Evolutionary conservation across 2,797 vertebrate species (phyloP).

Genomic region (Molossus molossus): DNA sequence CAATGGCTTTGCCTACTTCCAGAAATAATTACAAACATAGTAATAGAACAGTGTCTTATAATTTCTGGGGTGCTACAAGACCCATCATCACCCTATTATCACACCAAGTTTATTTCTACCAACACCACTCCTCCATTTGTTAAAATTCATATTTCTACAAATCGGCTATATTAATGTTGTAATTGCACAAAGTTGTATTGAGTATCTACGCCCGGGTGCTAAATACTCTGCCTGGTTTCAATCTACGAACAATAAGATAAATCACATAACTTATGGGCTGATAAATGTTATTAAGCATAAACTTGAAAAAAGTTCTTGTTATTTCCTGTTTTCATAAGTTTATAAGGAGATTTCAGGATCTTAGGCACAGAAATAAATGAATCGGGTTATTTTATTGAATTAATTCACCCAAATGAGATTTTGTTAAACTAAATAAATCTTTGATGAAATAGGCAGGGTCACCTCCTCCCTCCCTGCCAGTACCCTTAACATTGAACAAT

Average conservation of each 20-base stretch:
- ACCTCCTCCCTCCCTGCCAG: neutral
- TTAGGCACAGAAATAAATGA: neutral
- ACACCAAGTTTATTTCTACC: neutral
- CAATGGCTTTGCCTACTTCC: neutral
- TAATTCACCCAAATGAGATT: neutral
- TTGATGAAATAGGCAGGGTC: neutral
- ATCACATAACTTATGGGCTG: neutral
- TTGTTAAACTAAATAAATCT: neutral
- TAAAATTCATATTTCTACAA: neutral
- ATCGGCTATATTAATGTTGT: neutral
- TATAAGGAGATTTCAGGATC: neutral
- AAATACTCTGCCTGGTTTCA: neutral
- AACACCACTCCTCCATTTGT: neutral
- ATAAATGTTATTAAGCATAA: neutral
- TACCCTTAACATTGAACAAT: neutral
- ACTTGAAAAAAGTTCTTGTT: neutral
- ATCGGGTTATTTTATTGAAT: neutral
- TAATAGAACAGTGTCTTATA: neutral
- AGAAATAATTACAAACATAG: neutral
- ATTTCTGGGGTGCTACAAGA: neutral
- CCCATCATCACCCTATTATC: rapidly evolving
- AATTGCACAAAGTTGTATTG: neutral
- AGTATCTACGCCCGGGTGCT: neutral
- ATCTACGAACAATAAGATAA: neutral
- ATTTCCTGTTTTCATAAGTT: neutral